A percentile compares a stretch with the other conserved stretches of the same genome.
These are phyloP conservation scores for Volucella inanis DNA, from an alignment of 2,888 invertebrate species.

Conservation along the genomic window DNA sequence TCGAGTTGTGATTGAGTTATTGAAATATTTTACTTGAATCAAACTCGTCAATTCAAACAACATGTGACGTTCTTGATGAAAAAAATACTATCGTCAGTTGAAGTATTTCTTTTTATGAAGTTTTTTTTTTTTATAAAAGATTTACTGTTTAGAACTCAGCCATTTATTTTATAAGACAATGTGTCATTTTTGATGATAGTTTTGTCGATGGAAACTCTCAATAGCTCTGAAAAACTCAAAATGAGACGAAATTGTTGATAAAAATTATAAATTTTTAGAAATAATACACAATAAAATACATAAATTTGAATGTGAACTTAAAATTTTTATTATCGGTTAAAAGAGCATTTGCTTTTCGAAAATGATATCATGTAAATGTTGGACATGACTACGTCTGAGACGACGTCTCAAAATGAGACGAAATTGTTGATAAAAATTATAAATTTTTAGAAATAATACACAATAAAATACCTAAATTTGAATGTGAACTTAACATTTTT, in stretches of 20 bases:
- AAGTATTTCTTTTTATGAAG: constrained; percentile 49
- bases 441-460: too few relatives aligned
- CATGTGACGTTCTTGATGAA: constrained; percentile 44
- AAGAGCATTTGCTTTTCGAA: too few relatives aligned
- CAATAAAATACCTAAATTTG: too few relatives aligned
- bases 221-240: constrained; percentile 31
- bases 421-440: too few relatives aligned
- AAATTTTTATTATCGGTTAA: too few relatives aligned
- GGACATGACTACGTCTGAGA: too few relatives aligned
- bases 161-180: constrained; percentile 24
- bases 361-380: too few relatives aligned
- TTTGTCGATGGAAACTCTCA: constrained; percentile 16
- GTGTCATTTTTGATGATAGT: constrained; percentile 10
- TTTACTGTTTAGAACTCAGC: constrained; percentile 30
- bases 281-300: too few relatives aligned
- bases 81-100: constrained; percentile 52
- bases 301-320: too few relatives aligned
- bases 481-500: too few relatives aligned
- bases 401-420: too few relatives aligned
- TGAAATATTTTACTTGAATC: constrained; percentile 52
- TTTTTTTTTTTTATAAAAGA: constrained; percentile 42
- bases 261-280: neutral
- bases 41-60: constrained; percentile 44
- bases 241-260: constrained; percentile 19
- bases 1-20: too few relatives aligned